These are phyloP conservation scores for Drosophila prostipennis DNA, from an alignment of 2,888 invertebrate genomes.

Conservation along the genomic window DNA sequence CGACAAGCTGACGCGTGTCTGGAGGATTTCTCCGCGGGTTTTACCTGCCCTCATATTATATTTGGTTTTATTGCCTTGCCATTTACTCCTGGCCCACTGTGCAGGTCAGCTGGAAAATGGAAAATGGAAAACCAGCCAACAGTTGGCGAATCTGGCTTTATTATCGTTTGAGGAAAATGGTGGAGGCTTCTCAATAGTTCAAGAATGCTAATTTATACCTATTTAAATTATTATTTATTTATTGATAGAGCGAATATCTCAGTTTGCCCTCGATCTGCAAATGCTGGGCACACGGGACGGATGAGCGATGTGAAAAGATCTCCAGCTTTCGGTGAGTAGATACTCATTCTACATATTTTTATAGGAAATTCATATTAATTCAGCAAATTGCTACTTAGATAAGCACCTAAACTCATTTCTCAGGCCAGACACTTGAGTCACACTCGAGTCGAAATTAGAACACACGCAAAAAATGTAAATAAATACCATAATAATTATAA, in stretches of 20 bases:
- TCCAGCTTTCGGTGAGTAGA: too few species aligned
- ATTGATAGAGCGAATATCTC: too few species aligned
- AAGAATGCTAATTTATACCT: too few species aligned
- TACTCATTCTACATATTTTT: too few species aligned
- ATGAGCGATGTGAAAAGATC: slow-evolving; percentile 7
- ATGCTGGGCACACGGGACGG: slow-evolving; percentile 53
- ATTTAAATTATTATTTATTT: too few species aligned
- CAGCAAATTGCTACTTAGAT: too few species aligned
- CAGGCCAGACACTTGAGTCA: slow-evolving; percentile 52
- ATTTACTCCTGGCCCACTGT: slow-evolving; percentile 20
- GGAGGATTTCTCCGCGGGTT: not conserved
- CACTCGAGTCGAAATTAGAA: slow-evolving; percentile 41
- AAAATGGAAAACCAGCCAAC: not conserved
- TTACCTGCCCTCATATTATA: slow-evolving; percentile 12
- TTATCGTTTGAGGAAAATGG: not conserved
- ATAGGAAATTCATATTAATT: too few species aligned
- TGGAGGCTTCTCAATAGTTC: not conserved
- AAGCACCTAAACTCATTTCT: not conserved
- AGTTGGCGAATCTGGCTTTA: not conserved
- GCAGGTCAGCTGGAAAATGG: not conserved
- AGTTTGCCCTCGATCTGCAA: slow-evolving; percentile 3
- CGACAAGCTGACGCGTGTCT: slow-evolving; percentile 54
- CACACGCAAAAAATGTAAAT: slow-evolving; percentile 31
- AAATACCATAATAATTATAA: slow-evolving; percentile 12
- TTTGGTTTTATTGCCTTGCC: slow-evolving; percentile 6